Evolutionary conservation across 2,797 vertebrate species (phyloP).

Genomic region (Sorex maritimensis): DNA sequence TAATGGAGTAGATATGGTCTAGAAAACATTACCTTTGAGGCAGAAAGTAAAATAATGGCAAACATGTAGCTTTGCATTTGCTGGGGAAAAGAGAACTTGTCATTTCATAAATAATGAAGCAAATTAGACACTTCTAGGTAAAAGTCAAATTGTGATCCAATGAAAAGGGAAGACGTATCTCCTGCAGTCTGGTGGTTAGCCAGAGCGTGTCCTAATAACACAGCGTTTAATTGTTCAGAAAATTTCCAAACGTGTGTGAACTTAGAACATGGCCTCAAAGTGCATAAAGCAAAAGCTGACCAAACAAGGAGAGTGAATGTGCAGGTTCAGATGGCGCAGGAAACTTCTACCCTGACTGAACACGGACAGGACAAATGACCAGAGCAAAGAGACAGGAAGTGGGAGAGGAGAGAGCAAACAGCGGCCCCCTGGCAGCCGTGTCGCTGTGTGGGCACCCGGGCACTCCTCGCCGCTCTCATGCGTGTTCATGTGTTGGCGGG

Average conservation of each 20-base stretch:
- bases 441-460: too few species aligned
- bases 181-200: too few species aligned
- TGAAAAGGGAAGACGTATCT: background rate
- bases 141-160: background rate
- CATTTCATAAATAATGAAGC: background rate
- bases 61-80: background rate
- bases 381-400: background rate
- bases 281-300: background rate
- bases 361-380: background rate
- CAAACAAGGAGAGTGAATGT: background rate
- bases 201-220: too few species aligned
- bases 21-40: background rate
- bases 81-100: background rate
- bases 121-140: background rate
- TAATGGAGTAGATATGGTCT: background rate
- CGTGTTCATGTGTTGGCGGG: background rate
- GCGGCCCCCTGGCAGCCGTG: too few species aligned
- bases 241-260: too few species aligned
- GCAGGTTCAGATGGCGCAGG: background rate
- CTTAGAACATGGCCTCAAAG: background rate
- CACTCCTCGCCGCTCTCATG: background rate
- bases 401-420: background rate
- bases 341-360: background rate
- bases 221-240: too few species aligned
- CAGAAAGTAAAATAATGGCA: conserved; percentile 16